phyloP scores from a whole-genome alignment of 2,797 vertebrate species.

The Glyptemys insculpta region DNA sequence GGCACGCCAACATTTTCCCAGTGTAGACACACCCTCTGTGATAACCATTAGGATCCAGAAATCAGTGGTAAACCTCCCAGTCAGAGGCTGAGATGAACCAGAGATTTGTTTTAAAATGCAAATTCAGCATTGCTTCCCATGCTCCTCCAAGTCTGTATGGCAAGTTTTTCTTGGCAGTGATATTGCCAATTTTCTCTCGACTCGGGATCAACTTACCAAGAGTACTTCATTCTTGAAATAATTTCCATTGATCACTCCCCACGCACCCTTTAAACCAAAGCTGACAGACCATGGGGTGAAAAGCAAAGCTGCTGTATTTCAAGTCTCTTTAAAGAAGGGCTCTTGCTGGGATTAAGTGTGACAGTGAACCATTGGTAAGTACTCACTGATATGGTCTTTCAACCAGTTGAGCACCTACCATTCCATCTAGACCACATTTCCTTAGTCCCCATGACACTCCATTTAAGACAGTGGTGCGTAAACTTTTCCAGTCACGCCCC shows the following conservation, averaged over 20 bases:
- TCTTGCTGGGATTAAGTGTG: conserved; percentile 11
- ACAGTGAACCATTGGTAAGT: background rate
- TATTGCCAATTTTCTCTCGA: conserved; percentile 60
- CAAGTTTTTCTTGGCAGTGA: conserved; percentile 60
- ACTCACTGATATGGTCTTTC: too few relatives aligned
- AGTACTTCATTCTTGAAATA: conserved; percentile 62
- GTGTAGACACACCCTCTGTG: background rate
- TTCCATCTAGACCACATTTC: too few relatives aligned
- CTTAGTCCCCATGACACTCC: too few relatives aligned
- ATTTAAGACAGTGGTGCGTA: background rate
- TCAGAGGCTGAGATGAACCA: conserved; percentile 47
- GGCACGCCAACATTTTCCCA: background rate
- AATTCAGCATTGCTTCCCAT: conserved; percentile 54
- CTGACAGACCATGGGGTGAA: conserved; percentile 42
- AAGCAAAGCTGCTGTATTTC: conserved; percentile 35
- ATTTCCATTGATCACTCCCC: conserved; percentile 74
- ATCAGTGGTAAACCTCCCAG: conserved; percentile 49
- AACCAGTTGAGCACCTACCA: background rate
- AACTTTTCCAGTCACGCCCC: too few relatives aligned
- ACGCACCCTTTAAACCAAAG: conserved; percentile 52
- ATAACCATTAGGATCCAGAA: conserved; percentile 10
- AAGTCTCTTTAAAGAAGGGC: conserved; percentile 10
- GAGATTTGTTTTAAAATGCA: conserved; percentile 49
- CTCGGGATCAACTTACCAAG: conserved; percentile 71
- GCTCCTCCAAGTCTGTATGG: background rate